Percentiles rank a stretch among this genome's conserved stretches.
Evolutionary conservation across 1,140 invertebrate genomes (phyloP).

Genomic region (Tyrophagus putrescentiae): DNA sequence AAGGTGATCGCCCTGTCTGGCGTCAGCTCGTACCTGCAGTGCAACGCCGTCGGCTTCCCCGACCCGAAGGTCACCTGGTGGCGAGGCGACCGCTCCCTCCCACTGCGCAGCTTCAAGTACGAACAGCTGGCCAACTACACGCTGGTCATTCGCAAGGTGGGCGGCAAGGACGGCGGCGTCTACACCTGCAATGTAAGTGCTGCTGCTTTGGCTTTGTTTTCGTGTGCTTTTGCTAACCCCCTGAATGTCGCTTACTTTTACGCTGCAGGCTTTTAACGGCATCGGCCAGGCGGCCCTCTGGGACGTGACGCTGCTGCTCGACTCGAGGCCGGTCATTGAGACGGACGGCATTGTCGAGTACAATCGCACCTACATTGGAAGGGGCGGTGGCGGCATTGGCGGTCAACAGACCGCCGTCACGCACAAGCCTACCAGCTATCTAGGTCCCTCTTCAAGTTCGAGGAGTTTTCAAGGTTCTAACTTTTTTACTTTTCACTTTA

Average conservation of each 20-base stretch:
- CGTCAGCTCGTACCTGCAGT: constrained; percentile 51
- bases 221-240: background rate
- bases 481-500: background rate
- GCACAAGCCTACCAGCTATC: background rate
- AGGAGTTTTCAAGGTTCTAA: background rate
- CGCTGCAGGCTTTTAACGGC: constrained; percentile 69
- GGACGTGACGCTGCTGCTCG: constrained; percentile 44
- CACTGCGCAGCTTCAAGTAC: constrained; percentile 49
- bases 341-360: constrained; percentile 17
- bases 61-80: constrained; percentile 63
- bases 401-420: background rate
- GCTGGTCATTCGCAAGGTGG: constrained; percentile 53
- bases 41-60: constrained; percentile 66
- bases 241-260: background rate
- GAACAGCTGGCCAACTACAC: constrained; percentile 56
- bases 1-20: constrained; percentile 52
- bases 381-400: background rate
- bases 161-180: constrained; percentile 52
- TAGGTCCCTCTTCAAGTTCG: background rate
- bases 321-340: background rate
- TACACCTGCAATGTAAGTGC: constrained; percentile 16
- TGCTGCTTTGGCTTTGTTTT: background rate
- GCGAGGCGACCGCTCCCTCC: constrained; percentile 55
- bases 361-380: background rate
- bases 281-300: constrained; percentile 52